Evolutionary conservation across 2,113 vertebrate genomes (phyloP).

Genomic region (Nothocercus nigrocapillus): DNA sequence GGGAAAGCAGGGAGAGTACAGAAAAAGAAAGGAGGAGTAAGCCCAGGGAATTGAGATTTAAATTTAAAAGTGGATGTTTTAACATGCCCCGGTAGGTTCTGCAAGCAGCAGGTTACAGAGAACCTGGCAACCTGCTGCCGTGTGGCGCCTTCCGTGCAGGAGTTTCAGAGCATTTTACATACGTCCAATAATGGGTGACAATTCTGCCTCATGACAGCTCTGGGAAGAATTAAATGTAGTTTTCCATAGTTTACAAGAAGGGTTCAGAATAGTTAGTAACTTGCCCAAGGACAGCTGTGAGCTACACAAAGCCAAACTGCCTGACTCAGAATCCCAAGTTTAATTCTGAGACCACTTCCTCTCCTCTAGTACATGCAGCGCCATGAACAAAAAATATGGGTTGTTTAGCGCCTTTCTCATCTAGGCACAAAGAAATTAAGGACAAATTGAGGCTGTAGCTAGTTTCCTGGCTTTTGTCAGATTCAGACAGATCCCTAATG

Average conservation of each 20-base stretch:
- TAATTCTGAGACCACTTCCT: background rate
- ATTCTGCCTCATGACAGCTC: background rate
- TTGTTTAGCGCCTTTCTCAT: background rate
- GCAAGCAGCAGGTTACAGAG: background rate
- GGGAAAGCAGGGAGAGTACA: background rate
- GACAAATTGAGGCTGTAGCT: background rate
- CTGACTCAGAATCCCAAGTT: background rate
- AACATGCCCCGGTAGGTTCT: background rate
- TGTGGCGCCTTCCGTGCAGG: background rate
- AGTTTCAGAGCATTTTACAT: background rate
- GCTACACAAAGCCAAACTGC: background rate
- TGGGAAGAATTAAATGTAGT: background rate
- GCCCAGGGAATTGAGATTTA: background rate
- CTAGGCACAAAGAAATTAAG: slow-evolving; percentile 13
- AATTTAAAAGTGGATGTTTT: background rate
- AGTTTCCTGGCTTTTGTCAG: slow-evolving; percentile 56
- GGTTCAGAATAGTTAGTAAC: background rate
- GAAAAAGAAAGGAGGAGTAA: background rate
- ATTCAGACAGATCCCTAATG: slow-evolving; percentile 36
- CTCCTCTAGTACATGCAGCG: background rate
- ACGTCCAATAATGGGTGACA: background rate
- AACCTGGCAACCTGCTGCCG: background rate
- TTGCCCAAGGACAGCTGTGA: background rate
- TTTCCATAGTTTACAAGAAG: background rate
- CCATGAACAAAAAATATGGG: slow-evolving; percentile 14